Base-by-base conservation (phyloP, 2,797 vertebrate genomes). In the Tapirus indicus region DNA sequence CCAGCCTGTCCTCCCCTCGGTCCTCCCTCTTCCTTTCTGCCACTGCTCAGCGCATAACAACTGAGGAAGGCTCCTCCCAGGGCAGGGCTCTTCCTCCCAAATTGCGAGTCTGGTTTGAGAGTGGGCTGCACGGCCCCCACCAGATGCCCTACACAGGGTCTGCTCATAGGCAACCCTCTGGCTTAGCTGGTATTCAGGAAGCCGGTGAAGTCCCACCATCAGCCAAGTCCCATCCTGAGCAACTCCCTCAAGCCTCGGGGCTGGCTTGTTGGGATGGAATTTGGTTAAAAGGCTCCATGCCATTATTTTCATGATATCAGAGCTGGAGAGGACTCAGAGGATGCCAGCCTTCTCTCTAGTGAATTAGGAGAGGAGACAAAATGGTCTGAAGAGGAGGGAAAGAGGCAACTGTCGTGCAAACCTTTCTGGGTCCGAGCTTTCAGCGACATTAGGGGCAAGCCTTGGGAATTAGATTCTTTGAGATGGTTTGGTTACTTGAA, bases 11-110 rank as follows among this genome's bases (percentile, higher is more conserved):
- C 79, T 93, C 93, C 95, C 58, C 91, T 56, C 44, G 62, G 91
- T 93, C 71, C 79, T 96, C 44, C 54, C 71, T 95, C 88, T 62
- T 91, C 66, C 35, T 66, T 93, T 85, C 38, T 82, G 80, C 16
- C 7, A 18, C 49, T 80, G 71, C 56, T 44, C 4, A 11, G 52
- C 1, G 66, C 79, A 88, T 95, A 94, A 78, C 71, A 97, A 78
- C 82, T 4, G 32, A 96, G 54, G 54, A 62, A 35, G 13, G 25
- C 89, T 85, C 5, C 58, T 71, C 32, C 5, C 41, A n/a, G 71
- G 35, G 18, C 71, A 44, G 38, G 20, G 12, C 7, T 77, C 32
- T 10, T 12, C 49, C 74, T 78, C 17, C 49, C 2, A 38, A 80
- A 62, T 5, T 32, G 62, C 0, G 7, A 47, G 62, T 52, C 6